Percentiles rank a stretch among this genome's conserved stretches.
phyloP scores from a whole-genome alignment of 2,797 vertebrate species.

The Muscicapa striata region DNA sequence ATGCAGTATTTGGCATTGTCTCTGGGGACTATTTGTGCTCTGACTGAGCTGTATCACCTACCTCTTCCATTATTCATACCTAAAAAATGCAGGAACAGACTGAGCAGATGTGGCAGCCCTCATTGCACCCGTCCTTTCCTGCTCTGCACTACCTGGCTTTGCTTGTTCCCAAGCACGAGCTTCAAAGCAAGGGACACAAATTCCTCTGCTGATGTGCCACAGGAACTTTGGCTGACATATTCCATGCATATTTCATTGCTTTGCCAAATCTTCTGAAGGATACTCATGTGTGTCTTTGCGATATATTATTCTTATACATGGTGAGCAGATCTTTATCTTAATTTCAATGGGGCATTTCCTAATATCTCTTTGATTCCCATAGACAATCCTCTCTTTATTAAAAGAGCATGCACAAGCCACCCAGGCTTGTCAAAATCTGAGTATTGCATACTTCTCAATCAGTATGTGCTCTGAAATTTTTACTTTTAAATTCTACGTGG shows the following conservation, averaged over 20 bases:
- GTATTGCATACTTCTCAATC: not conserved
- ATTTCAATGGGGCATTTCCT: not conserved
- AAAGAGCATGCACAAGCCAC: not conserved
- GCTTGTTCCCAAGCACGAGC: fast-evolving
- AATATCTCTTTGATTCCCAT: not conserved
- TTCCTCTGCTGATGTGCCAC: not conserved
- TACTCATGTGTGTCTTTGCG: not conserved
- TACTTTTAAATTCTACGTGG: not conserved
- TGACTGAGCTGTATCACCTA: not conserved
- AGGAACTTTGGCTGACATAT: not conserved
- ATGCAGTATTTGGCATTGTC: not conserved
- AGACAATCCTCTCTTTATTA: not conserved
- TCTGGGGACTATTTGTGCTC: not conserved
- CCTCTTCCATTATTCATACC: not conserved
- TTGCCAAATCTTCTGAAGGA: not conserved
- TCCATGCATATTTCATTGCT: not conserved
- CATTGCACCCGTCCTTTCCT: not conserved
- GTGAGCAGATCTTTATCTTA: not conserved
- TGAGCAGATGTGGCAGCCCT: not conserved
- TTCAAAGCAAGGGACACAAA: not conserved
- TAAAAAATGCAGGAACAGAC: not conserved
- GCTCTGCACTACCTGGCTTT: not conserved
- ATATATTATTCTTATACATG: not conserved
- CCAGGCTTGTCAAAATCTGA: not conserved
- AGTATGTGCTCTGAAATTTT: not conserved